Conservation (phyloP, 2,113 vertebrate species). For the Petrocephalus zakoni region DNA sequence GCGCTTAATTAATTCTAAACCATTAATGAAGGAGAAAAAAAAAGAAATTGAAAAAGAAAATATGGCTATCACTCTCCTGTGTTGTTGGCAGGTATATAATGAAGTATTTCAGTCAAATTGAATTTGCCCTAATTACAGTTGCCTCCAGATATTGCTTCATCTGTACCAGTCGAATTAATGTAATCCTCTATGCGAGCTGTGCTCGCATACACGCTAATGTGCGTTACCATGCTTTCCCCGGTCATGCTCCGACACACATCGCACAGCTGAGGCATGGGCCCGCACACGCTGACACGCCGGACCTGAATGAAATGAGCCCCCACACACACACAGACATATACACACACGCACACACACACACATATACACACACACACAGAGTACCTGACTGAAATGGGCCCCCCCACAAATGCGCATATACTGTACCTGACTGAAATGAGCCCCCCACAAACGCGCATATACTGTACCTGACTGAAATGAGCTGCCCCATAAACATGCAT, state of each 20-base stretch:
- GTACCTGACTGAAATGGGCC: neutral
- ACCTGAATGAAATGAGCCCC: neutral
- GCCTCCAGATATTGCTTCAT: constrained; percentile 64
- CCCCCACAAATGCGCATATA: neutral
- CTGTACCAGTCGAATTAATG: constrained; percentile 49
- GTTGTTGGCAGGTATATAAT: constrained; percentile 66
- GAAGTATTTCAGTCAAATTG: constrained; percentile 63
- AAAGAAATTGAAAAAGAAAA: constrained; percentile 54
- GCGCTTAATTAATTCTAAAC: constrained; percentile 56
- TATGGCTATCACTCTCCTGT: constrained; percentile 59
- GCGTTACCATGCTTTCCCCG: constrained; percentile 28
- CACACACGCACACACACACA: neutral
- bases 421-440: neutral
- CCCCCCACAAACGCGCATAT: neutral
- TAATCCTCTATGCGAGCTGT: constrained; percentile 38
- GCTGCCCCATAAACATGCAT: no score
- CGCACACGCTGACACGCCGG: neutral
- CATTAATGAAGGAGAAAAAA: constrained; percentile 60
- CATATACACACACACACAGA: neutral
- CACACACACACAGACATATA: neutral
- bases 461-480: neutral
- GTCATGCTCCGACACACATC: constrained; percentile 21
- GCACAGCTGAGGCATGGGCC: constrained; percentile 32
- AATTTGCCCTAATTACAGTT: constrained; percentile 64
- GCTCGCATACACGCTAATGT: constrained; percentile 35